Evolutionary conservation across 2,113 vertebrate species (phyloP).

Genomic region (Stercorarius parasiticus): DNA sequence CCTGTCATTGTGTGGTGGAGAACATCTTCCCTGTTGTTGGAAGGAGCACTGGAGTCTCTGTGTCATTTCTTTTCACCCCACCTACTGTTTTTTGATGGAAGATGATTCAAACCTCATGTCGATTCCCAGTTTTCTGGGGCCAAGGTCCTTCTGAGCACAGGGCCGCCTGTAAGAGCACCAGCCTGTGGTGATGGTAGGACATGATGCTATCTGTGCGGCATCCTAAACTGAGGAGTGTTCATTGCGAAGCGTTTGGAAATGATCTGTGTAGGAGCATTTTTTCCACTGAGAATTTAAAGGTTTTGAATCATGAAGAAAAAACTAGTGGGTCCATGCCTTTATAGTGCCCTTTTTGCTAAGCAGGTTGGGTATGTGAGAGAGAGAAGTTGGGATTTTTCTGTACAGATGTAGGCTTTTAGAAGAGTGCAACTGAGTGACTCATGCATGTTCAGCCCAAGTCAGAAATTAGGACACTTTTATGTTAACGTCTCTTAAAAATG

Average conservation of each 20-base stretch:
- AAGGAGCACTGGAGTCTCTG: not conserved
- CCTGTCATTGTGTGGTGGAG: not conserved
- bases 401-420: not conserved
- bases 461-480: constrained; percentile 51
- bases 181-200: not conserved
- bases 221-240: not conserved
- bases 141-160: not conserved
- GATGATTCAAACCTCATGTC: not conserved
- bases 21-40: not conserved
- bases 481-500: constrained; percentile 41
- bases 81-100: not conserved
- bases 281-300: not conserved
- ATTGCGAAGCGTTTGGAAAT: fast-evolving
- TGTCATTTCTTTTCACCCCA: not conserved
- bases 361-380: not conserved
- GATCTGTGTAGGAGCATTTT: not conserved
- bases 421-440: not conserved
- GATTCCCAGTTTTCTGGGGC: not conserved
- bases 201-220: fast-evolving
- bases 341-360: not conserved
- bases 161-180: not conserved
- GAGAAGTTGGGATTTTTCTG: not conserved
- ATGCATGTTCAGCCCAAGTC: not conserved
- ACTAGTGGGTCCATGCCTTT: not conserved
- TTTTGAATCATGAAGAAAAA: not conserved